Percentiles rank a stretch among this genome's conserved stretches.
These are phyloP conservation scores for Drosophila yooni DNA, from an alignment of 2,888 invertebrate species.

Conservation along the genomic window DNA sequence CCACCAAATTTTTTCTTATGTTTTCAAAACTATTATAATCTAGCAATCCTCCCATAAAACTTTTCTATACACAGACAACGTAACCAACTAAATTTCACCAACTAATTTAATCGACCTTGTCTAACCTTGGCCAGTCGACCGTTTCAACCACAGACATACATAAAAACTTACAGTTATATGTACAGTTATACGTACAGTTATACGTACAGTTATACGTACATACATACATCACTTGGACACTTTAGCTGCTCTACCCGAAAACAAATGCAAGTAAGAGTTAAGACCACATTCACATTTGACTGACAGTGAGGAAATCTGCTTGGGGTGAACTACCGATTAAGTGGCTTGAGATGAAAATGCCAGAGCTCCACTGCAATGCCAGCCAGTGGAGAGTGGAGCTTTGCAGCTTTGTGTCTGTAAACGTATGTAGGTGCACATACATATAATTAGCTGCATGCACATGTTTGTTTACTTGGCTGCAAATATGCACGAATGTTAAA, in stretches of 20 bases:
- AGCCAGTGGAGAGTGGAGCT: not conserved
- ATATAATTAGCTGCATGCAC: slow-evolving; percentile 1
- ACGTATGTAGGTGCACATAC: slow-evolving; percentile 7
- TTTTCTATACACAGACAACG: not conserved
- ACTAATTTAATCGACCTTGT: slow-evolving; percentile 35
- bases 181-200: not conserved
- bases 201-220: not conserved
- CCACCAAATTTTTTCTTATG: not conserved
- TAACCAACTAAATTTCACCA: slow-evolving; percentile 28
- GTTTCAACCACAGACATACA: slow-evolving; percentile 25
- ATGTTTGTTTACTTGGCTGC: slow-evolving; percentile 3
- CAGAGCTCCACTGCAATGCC: slow-evolving; percentile 22
- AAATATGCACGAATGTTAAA: not conserved
- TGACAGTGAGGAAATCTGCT: slow-evolving; percentile 46
- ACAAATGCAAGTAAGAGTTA: slow-evolving; percentile 39
- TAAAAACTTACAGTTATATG: not conserved
- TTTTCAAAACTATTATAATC: not conserved
- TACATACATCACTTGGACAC: slow-evolving; percentile 17
- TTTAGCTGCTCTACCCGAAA: slow-evolving; percentile 14
- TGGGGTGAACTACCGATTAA: slow-evolving; percentile 66
- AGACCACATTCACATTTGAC: slow-evolving; percentile 68
- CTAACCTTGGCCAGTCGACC: slow-evolving; percentile 42
- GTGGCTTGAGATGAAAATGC: slow-evolving; percentile 42
- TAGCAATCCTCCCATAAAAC: not conserved
- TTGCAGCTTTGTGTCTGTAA: not conserved